phyloP scores from a whole-genome alignment of 2,797 vertebrate genomes.

The Spinibarbus caldwelli region DNA sequence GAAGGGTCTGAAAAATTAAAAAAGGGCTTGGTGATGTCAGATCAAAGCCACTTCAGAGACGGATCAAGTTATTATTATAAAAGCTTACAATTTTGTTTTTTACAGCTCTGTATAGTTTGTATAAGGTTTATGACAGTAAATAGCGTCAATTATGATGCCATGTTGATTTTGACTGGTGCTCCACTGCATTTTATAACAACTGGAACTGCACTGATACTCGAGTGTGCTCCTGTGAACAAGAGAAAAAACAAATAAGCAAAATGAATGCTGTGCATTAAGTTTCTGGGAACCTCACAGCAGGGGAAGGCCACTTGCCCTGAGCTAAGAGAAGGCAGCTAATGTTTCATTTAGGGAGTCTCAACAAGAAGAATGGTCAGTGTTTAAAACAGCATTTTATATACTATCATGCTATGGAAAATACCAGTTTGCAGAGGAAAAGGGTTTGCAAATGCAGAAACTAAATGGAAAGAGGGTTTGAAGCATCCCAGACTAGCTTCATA shows the following conservation, averaged over 20 bases:
- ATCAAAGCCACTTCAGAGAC: not conserved
- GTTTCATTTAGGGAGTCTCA: slow-evolving; percentile 27
- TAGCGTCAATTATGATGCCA: not conserved
- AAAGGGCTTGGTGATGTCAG: not conserved
- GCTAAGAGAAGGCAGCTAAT: slow-evolving; percentile 32
- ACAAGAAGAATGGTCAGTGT: not conserved
- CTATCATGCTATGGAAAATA: not conserved
- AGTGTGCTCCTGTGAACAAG: not conserved
- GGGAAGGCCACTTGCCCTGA: slow-evolving; percentile 15
- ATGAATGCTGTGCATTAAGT: slow-evolving; percentile 31
- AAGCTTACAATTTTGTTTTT: not conserved
- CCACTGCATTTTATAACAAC: slow-evolving; percentile 14
- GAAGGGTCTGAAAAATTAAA: not conserved
- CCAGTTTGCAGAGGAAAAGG: not conserved
- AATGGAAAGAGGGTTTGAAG: not conserved
- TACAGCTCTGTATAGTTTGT: not conserved
- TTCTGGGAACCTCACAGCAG: slow-evolving; percentile 19
- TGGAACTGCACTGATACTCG: not conserved
- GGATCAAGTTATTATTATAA: not conserved
- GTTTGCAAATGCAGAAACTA: not conserved
- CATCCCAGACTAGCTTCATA: not conserved
- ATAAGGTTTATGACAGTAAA: not conserved
- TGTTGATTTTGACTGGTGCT: not conserved
- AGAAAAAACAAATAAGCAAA: slow-evolving; percentile 37
- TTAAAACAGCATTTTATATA: not conserved